Evolutionary conservation across 2,797 vertebrate species (phyloP), one percentile per base, ranked within the genome.

Genomic region (Molossus molossus): DNA sequence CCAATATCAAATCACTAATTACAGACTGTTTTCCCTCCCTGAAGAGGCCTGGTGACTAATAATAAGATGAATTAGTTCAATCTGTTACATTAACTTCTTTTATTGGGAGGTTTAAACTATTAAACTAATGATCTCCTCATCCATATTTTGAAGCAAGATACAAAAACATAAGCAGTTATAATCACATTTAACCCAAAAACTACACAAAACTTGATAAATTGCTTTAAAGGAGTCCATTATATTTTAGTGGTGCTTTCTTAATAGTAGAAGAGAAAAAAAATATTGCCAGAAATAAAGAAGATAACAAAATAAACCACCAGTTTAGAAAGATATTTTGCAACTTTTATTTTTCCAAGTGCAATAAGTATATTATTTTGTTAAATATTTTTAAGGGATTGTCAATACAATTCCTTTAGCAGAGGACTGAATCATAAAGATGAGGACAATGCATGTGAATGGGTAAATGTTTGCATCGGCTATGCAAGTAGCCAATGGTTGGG

Each of bases 91-190:
- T 96, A 87, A 85, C 94, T 97, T 97, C 90, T 90, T 95, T 96
- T 96, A 93, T 87, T 95, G 83, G 92, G 73, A 91, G 15, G 6
- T 89, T 95, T 95, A 96, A 95, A 85, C 96, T 55, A 89, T 96
- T 91, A 93, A 96, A 92, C 57, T 94, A 96, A 97, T 96, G 73
- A 94, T 82, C 64, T 95, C 88, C 64, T 95, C 90, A 95, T 95
- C 80, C 72, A 82, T 95, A 97, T 95, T 94, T 96, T 29, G n/a
- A 96, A 92, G 58, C 27, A 97, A 94, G 87, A 91, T 95, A 96
- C 96, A 92, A 97, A 97, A 96, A 73, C 29, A 1, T 45, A 50
- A 87, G 62, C 50, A 91, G 75, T 94, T 92, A 84, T 87, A 93
- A 92, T 95, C 48, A 89, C 27, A 92, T 90, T 95, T 89, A 95